phyloP scores from a whole-genome alignment of 2,888 invertebrate genomes.

The Acleris cristana region DNA sequence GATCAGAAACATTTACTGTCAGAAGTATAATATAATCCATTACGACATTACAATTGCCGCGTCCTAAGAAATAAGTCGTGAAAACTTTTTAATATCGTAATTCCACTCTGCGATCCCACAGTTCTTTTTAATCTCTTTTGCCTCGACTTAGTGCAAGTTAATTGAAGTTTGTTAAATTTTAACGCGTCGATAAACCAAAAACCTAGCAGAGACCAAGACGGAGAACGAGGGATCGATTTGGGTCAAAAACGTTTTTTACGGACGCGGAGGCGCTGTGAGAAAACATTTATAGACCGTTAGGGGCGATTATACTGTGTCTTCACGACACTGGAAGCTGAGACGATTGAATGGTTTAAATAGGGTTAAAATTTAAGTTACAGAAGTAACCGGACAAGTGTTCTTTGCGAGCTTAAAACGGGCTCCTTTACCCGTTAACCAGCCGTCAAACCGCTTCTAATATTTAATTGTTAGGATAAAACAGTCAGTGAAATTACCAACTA shows the following conservation, averaged over 20 bases:
- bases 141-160: slow-evolving; percentile 10
- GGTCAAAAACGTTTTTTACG: neutral
- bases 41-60: neutral
- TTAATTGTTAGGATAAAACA: no score
- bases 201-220: neutral
- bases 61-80: slow-evolving; percentile 6
- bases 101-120: slow-evolving; percentile 6
- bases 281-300: neutral
- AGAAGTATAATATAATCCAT: neutral
- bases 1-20: neutral
- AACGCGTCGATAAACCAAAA: slow-evolving; percentile 14
- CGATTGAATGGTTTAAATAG: no score
- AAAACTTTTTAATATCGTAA: slow-evolving; percentile 26
- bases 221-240: neutral
- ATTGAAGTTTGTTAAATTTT: slow-evolving; percentile 32
- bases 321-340: no score
- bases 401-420: no score
- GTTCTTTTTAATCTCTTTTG: slow-evolving; percentile 26
- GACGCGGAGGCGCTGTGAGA: neutral
- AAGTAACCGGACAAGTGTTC: no score
- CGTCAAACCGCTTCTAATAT: no score
- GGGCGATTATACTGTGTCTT: no score
- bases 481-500: no score
- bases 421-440: no score
- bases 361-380: no score